These are phyloP conservation scores for Drosophila parvula DNA, from an alignment of 1,140 invertebrate genomes.

Conservation along the genomic window DNA sequence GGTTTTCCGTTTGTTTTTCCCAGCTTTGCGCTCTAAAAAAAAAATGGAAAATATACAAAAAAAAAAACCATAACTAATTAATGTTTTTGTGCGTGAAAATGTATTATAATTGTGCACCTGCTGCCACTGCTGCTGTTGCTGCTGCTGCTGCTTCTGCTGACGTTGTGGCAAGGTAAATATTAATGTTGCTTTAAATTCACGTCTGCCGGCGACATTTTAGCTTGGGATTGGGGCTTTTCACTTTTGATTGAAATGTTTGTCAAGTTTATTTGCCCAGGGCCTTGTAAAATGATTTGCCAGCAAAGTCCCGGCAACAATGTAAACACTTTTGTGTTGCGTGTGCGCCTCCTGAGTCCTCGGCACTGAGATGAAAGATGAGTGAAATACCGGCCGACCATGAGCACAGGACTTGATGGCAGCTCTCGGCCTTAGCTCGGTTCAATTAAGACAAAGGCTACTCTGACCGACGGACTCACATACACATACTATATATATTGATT, in stretches of 20 bases:
- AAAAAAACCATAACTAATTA: constrained; percentile 66
- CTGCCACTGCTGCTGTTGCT: constrained; percentile 6
- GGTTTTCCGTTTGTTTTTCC: constrained; percentile 42
- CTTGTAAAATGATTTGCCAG: constrained; percentile 22
- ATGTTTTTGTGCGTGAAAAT: constrained; percentile 65
- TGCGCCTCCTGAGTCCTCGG: not conserved
- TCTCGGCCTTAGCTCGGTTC: constrained; percentile 33
- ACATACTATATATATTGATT: constrained; percentile 63
- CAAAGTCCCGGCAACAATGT: constrained; percentile 18
- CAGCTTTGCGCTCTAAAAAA: constrained; percentile 8
- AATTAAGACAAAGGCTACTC: constrained; percentile 46
- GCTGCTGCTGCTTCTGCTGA: constrained; percentile 11
- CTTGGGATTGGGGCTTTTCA: constrained; percentile 13
- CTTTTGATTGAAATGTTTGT: constrained; percentile 56
- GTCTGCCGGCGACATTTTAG: constrained; percentile 35
- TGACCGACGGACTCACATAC: not conserved
- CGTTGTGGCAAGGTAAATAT: constrained; percentile 53
- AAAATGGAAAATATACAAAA: not conserved
- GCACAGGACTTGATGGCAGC: constrained; percentile 18
- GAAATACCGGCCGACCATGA: constrained; percentile 20
- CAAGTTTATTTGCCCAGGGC: constrained; percentile 50
- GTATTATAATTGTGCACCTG: constrained; percentile 60
- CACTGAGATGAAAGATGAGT: constrained; percentile 31
- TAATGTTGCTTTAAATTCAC: constrained; percentile 32
- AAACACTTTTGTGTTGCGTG: constrained; percentile 33